Percentiles rank a stretch among this genome's conserved stretches.
Conservation (phyloP, 2,888 invertebrate species). For the Geophilus truncorum region DNA sequence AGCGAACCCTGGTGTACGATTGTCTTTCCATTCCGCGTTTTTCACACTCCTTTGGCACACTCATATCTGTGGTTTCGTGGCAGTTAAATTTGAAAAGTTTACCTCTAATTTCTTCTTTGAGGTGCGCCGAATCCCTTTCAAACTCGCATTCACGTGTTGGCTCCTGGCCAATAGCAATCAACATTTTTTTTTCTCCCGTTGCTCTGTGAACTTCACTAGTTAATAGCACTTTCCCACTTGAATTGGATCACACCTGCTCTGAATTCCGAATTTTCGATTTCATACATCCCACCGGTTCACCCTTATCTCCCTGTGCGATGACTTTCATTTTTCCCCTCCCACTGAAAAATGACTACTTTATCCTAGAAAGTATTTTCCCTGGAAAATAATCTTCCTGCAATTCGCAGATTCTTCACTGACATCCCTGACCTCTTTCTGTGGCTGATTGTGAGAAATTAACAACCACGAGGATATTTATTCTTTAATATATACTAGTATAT, state of each 20-base stretch:
- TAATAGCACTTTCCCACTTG: constrained; percentile 8
- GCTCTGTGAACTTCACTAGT: not conserved
- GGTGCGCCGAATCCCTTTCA: not conserved
- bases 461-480: not conserved
- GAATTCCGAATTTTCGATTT: not conserved
- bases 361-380: not conserved
- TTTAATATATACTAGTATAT: too few relatives aligned
- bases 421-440: not conserved
- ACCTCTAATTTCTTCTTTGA: constrained; percentile 23
- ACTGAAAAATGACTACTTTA: not conserved
- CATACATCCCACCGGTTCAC: too few relatives aligned
- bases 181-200: not conserved
- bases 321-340: not conserved
- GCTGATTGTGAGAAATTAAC: not conserved
- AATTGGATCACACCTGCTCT: constrained; percentile 22
- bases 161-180: constrained; percentile 2
- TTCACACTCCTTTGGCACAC: not conserved
- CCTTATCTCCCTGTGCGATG: not conserved
- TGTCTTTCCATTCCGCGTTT: not conserved
- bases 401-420: not conserved
- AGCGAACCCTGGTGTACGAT: not conserved
- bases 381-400: not conserved
- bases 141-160: constrained; percentile 12
- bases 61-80: not conserved
- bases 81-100: not conserved